Base-by-base conservation (phyloP, 2,888 invertebrate genomes). In the Parnassius mnemosyne region DNA sequence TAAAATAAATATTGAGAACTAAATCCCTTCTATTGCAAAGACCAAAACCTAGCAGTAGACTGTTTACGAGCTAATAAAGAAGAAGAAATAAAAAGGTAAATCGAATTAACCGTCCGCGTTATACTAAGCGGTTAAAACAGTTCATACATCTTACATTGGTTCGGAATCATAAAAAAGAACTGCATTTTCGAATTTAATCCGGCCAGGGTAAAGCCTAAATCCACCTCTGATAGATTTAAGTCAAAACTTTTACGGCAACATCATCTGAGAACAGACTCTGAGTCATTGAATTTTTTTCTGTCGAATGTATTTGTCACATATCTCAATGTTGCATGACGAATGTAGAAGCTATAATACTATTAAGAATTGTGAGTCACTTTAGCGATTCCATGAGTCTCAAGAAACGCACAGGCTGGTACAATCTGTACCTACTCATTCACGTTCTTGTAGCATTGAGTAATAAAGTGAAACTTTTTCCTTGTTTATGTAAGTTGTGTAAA, bases 381-480 rank as follows among this genome's bases (percentile, higher is more conserved):
- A 53, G 47, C 47, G 47, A 57, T 57, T 62, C 53, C 57, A 57
- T 12, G 61, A 49, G 57, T 52, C 43, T 57, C 52, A 42, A 54
- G 60, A 61, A 61, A 20, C 53, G 41, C n/a, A 10, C 42, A n/a
- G 47, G 12, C 61, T 56, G 55, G 10, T 55, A 56, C 52, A 61
- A 52, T 46, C 42, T 53, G 53, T 34, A 20, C 49, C 16, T 51
- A 53, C 46, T 25, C n/a, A 43, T 53, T 47, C 52, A 47, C 57
- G 43, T 51, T 59, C 50, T 51, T 51, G 50, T 52, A 10, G 56
- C 13, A 57, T 61, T 61, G 51, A 57, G 20, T 61, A 56, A 61
- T 61, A 61, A 53, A 57, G n/a, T 20, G 34, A 34, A 44, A 57
- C 52, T 57, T 61, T 61, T 53, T 61, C 61, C 61, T 61, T 57